Evolutionary conservation across 2,113 vertebrate genomes (phyloP).

Genomic region (Haemorhous mexicanus): DNA sequence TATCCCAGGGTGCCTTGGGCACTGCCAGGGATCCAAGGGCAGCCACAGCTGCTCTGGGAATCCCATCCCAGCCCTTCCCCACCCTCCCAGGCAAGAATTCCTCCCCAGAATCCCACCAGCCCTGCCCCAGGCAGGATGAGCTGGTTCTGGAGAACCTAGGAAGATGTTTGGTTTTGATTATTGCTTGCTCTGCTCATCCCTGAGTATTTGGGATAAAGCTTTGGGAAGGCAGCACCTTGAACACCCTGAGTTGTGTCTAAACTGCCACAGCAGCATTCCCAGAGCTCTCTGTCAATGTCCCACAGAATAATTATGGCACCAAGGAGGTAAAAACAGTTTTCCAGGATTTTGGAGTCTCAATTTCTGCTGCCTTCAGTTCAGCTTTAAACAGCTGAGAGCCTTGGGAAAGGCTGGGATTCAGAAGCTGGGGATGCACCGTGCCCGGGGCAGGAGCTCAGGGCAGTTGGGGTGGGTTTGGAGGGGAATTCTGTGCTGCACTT

Average conservation of each 20-base stretch:
- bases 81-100: neutral
- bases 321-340: neutral
- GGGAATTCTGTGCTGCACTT: neutral
- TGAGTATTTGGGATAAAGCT: neutral
- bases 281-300: neutral
- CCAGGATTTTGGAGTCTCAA: neutral
- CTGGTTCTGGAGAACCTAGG: neutral
- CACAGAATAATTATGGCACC: neutral
- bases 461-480: neutral
- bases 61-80: neutral
- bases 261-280: neutral
- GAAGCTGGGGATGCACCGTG: fast-evolving
- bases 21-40: neutral
- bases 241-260: neutral
- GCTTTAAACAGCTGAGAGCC: neutral
- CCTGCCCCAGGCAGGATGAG: fast-evolving
- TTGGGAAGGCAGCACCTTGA: neutral
- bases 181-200: neutral
- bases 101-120: fast-evolving
- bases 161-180: neutral
- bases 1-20: neutral
- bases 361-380: neutral
- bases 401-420: neutral
- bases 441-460: neutral
- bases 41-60: neutral